phyloP scores from a whole-genome alignment of 2,113 vertebrate species.

The Psilopogon haemacephalus region DNA sequence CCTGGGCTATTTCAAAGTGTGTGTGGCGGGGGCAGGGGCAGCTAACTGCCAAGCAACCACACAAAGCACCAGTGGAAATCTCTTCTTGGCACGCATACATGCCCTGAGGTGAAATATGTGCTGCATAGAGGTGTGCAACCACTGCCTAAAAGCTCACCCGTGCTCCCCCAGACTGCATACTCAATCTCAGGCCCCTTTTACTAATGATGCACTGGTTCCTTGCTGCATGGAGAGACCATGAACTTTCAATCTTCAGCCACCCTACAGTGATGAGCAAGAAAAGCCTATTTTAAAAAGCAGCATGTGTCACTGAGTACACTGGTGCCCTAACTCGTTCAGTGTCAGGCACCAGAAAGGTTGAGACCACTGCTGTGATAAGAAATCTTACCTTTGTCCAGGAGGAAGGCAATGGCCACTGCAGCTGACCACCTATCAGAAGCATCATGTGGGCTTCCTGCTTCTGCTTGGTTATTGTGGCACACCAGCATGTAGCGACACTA shows the following conservation, averaged over 20 bases:
- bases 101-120: fast-evolving
- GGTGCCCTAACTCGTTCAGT: neutral
- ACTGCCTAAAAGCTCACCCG: neutral
- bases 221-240: neutral
- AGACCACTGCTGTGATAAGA: neutral
- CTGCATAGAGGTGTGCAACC: neutral
- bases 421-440: neutral
- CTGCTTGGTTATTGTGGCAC: neutral
- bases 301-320: fast-evolving
- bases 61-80: neutral
- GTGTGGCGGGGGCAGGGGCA: too few relatives aligned
- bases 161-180: neutral
- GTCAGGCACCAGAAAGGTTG: neutral
- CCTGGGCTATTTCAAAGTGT: too few relatives aligned
- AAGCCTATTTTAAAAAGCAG: neutral
- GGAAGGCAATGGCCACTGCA: neutral
- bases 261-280: neutral
- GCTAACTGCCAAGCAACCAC: too few relatives aligned
- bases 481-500: neutral
- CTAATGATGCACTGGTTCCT: neutral
- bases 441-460: neutral
- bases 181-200: neutral
- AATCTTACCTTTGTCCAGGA: neutral
- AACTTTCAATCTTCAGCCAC: neutral
- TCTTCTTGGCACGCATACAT: neutral